phyloP scores from a whole-genome alignment of 2,797 vertebrate genomes.

The Tragopan temminckii region DNA sequence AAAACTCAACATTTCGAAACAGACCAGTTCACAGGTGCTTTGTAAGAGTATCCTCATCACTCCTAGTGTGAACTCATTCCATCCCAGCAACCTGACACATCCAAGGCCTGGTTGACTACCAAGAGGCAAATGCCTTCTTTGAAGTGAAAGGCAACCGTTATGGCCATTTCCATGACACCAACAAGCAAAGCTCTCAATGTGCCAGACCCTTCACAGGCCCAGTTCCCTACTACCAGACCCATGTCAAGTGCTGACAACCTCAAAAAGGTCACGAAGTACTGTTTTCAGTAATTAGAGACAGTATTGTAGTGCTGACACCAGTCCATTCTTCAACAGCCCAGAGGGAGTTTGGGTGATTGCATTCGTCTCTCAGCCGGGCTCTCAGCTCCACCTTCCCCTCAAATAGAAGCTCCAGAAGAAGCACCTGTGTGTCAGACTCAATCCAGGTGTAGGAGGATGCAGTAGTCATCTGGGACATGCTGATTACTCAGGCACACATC shows the following conservation, averaged over 20 bases:
- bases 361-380: not conserved
- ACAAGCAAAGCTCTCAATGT: not conserved
- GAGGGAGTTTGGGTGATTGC: not conserved
- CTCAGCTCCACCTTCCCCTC: not conserved
- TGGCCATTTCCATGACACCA: not conserved
- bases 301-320: not conserved
- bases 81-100: not conserved
- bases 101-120: accelerated
- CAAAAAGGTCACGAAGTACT: not conserved
- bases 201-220: not conserved
- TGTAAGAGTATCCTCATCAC: not conserved
- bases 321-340: not conserved
- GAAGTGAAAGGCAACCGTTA: not conserved
- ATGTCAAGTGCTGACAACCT: not conserved
- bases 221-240: not conserved
- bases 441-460: not conserved
- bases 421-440: not conserved
- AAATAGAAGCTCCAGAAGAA: not conserved
- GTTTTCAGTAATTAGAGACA: not conserved
- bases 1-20: not conserved
- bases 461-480: not conserved
- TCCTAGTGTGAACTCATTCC: not conserved
- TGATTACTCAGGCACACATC: not conserved
- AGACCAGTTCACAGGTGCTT: not conserved
- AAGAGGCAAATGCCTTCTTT: not conserved